Evolutionary conservation across 2,888 invertebrate genomes (phyloP), one percentile per base, ranked within the genome.

Genomic region (Erebia ligea): DNA sequence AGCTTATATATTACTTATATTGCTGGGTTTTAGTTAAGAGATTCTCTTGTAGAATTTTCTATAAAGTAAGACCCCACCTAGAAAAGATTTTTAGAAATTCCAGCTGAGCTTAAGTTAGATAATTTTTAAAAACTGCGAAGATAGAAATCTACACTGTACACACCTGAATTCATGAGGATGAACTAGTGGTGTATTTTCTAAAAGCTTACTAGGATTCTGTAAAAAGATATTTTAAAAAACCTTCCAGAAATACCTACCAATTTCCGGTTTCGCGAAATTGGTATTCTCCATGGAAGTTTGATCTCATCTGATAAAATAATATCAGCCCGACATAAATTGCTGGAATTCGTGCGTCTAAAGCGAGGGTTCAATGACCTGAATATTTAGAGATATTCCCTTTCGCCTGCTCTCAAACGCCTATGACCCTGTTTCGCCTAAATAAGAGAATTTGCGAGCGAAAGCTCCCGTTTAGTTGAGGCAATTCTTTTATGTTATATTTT

Each of bases 341-440:
- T 75, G 69, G 72, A 80, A 78, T 80, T 80, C 76, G 79, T 81
- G 79, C 80, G 79, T 73, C 75, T 75, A 76, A 73, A 76, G 66
- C 71, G 68, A 67, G 75, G 78, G 84, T 82, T 87, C 86, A 82
- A 76, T 76, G 80, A 81, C 82, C 86, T 79, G 77, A 78, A 82
- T 80, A 81, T 81, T 81, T 81, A 80, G 77, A 76, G 77, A 81
- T 77, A 81, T 75, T 81, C 76, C 76, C 76, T 79, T 83, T 83
- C 83, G 81, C 76, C 80, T 80, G 79, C 77, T 78, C 80, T 81
- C 81, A 84, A 83, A 78, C 78, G 80, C 76, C 80, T 83, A 79
- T 84, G 85, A 84, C 89, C 87, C 79, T 83, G 83, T 88, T 86
- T 85, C 78, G 65, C 76, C 77, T 80, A 80, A 84, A 83, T 83